Conservation (phyloP, 2,888 invertebrate species). For the Gandaritis pyraliata region DNA sequence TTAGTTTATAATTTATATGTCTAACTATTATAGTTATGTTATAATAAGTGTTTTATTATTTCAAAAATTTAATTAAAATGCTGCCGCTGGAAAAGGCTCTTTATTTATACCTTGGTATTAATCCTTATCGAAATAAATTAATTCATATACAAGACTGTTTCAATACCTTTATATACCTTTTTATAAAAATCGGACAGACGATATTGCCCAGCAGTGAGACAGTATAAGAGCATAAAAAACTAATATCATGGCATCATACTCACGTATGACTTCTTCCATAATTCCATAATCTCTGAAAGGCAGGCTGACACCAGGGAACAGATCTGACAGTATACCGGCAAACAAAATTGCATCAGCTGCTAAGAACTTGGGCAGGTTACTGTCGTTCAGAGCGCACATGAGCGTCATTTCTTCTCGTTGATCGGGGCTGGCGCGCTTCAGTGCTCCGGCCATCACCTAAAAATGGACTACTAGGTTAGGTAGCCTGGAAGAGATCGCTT, state of each 20-base stretch:
- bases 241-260: constrained; percentile 41
- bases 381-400: constrained; percentile 93
- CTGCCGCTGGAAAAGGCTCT: too few species aligned
- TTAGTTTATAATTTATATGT: too few species aligned
- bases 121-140: too few species aligned
- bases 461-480: neutral
- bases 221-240: neutral
- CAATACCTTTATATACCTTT: too few species aligned
- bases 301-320: constrained; percentile 93
- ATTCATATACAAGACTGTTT: too few species aligned
- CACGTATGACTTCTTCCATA: constrained; percentile 87
- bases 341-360: constrained; percentile 93
- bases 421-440: constrained; percentile 93
- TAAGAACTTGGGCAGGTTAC: constrained; percentile 95
- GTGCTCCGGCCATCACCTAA: constrained; percentile 93
- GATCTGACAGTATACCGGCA: constrained; percentile 94
- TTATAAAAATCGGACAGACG: too few species aligned
- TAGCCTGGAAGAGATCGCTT: too few species aligned
- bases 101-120: too few species aligned
- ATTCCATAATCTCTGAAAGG: constrained; percentile 92
- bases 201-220: too few species aligned
- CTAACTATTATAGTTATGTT: too few species aligned
- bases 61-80: too few species aligned
- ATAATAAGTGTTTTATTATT: too few species aligned
- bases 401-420: constrained; percentile 93